Conservation (phyloP, 2,888 invertebrate genomes). For the Serripes groenlandicus region DNA sequence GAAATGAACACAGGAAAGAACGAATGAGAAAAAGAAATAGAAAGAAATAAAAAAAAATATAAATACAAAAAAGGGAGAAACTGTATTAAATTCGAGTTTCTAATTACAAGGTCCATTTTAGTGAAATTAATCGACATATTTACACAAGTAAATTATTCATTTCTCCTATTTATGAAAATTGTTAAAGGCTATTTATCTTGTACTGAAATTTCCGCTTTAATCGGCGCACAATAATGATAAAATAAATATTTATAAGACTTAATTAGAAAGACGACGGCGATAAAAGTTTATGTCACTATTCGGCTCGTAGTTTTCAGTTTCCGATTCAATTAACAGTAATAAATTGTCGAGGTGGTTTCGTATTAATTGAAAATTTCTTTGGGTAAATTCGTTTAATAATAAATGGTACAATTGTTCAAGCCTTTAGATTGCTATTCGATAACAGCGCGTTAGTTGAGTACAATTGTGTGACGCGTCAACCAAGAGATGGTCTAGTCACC, state of each 20-base stretch:
- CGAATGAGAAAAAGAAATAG: background rate
- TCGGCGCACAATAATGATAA: slow-evolving; percentile 38
- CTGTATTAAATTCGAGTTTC: slow-evolving; percentile 5
- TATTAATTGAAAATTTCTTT: slow-evolving; percentile 23
- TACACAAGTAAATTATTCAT: slow-evolving; percentile 37
- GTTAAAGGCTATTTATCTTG: slow-evolving; percentile 40
- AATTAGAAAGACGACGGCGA: slow-evolving; percentile 37
- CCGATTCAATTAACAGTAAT: slow-evolving; percentile 37
- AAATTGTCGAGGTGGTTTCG: slow-evolving; percentile 25
- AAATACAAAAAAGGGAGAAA: background rate
- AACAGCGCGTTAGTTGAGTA: background rate
- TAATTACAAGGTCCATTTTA: slow-evolving; percentile 24
- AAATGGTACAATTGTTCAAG: slow-evolving; percentile 14
- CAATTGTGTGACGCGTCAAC: background rate
- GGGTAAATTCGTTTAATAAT: slow-evolving; percentile 24
- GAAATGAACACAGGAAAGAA: background rate
- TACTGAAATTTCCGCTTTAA: slow-evolving; percentile 44
- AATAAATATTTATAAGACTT: slow-evolving; percentile 58
- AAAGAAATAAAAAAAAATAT: background rate
- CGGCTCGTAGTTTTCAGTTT: slow-evolving; percentile 13
- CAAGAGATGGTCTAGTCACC: no score
- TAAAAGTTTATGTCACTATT: slow-evolving; percentile 22
- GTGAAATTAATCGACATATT: slow-evolving; percentile 26
- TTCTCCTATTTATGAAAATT: slow-evolving; percentile 37
- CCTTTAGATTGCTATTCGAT: slow-evolving; percentile 15